A percentile compares a stretch with the other conserved stretches of the same genome.
Evolutionary conservation across 2,113 vertebrate species (phyloP).

Genomic region (Burhinus oedicnemus): DNA sequence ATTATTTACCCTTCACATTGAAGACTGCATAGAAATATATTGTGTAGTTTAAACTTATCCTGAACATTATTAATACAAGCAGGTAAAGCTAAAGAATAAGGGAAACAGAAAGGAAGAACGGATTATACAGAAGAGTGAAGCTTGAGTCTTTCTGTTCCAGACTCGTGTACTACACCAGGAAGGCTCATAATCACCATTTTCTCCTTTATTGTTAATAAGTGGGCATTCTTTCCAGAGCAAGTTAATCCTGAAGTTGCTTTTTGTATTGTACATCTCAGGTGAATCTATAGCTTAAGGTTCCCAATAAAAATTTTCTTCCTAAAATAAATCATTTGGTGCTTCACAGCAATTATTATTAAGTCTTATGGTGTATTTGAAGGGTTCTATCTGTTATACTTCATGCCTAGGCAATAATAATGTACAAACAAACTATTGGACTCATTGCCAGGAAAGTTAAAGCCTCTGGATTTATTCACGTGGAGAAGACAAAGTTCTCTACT

Average conservation of each 20-base stretch:
- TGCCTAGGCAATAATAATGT: not conserved
- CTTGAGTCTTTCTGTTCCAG: not conserved
- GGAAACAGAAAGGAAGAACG: not conserved
- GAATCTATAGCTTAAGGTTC: not conserved
- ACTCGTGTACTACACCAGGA: not conserved
- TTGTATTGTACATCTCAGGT: not conserved
- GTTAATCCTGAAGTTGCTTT: not conserved
- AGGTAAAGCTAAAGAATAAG: not conserved
- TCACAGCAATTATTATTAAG: not conserved
- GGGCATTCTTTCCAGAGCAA: not conserved
- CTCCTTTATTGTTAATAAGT: not conserved
- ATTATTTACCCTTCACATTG: not conserved
- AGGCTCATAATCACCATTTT: not conserved
- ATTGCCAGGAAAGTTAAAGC: not conserved
- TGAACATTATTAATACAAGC: not conserved
- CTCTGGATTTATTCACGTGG: not conserved
- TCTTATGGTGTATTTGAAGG: not conserved
- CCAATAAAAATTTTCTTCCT: not conserved
- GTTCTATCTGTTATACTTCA: not conserved
- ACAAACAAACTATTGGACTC: not conserved
- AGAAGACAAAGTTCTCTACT: not conserved
- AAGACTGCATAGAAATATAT: not conserved
- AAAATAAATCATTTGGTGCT: not conserved
- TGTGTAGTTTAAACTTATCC: not conserved
- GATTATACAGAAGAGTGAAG: not conserved